Evolutionary conservation across 2,888 invertebrate species (phyloP).

Genomic region (Epistrophe grossulariae): DNA sequence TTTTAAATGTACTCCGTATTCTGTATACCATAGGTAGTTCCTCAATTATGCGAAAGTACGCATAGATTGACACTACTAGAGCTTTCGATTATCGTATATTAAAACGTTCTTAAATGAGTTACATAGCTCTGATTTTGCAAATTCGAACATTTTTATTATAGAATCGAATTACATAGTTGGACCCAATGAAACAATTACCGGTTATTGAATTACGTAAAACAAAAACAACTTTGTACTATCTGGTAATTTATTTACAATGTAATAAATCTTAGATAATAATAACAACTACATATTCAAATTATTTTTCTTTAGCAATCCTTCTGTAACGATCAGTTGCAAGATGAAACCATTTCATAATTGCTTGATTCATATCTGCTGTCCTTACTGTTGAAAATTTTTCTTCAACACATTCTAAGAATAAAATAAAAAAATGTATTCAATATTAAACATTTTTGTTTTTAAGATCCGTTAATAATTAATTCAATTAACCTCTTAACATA

Average conservation of each 20-base stretch:
- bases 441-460: too few relatives aligned
- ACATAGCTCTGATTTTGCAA: too few relatives aligned
- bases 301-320: background rate
- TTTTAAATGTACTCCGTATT: too few relatives aligned
- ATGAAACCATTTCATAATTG: slow-evolving; percentile 3
- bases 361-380: background rate
- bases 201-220: background rate
- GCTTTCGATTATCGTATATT: too few relatives aligned
- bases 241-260: background rate
- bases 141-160: too few relatives aligned
- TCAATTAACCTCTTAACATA: background rate
- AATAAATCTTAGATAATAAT: too few relatives aligned
- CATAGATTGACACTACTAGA: too few relatives aligned
- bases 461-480: background rate
- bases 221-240: background rate
- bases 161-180: too few relatives aligned
- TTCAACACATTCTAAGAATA: background rate
- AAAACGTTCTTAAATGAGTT: too few relatives aligned
- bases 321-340: slow-evolving; percentile 10
- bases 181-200: too few relatives aligned
- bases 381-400: background rate
- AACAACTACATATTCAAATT: background rate
- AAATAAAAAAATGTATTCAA: background rate
- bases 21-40: too few relatives aligned
- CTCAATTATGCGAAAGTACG: too few relatives aligned